Evolutionary conservation across 2,797 vertebrate genomes (phyloP).

Genomic region (Todus mexicanus): DNA sequence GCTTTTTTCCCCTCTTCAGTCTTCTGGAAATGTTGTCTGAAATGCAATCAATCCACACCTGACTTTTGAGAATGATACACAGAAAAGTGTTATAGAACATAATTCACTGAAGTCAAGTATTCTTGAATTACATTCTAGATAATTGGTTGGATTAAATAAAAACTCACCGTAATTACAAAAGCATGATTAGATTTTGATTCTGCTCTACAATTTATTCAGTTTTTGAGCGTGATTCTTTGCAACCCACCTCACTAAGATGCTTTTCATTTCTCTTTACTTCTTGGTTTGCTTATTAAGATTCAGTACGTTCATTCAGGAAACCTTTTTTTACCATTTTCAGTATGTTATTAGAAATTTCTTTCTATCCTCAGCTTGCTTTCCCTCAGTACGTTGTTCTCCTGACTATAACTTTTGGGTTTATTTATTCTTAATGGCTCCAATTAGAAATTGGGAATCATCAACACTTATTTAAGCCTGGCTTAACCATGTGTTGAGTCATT

Average conservation of each 20-base stretch:
- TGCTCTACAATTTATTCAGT: neutral
- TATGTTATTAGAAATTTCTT: neutral
- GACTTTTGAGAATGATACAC: conserved; percentile 63
- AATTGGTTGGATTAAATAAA: conserved; percentile 60
- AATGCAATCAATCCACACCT: conserved; percentile 60
- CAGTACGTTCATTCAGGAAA: neutral
- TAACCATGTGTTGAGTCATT: neutral
- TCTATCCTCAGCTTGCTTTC: neutral
- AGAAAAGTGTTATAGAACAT: conserved; percentile 46
- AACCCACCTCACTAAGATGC: neutral
- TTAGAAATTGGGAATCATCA: neutral
- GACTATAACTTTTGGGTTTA: neutral
- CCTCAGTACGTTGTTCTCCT: neutral
- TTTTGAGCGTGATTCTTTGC: neutral
- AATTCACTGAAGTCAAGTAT: conserved; percentile 66
- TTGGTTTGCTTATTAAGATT: neutral
- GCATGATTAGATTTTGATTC: conserved; percentile 22
- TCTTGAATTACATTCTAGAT: conserved; percentile 62
- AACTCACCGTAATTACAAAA: conserved; percentile 48
- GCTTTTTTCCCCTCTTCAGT: neutral
- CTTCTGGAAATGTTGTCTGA: conserved; percentile 39
- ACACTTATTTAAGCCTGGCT: neutral
- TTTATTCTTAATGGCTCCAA: neutral
- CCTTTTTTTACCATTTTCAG: neutral
- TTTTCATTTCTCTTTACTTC: neutral